Evolutionary conservation across 1,140 invertebrate species (phyloP).

Genomic region (Babylonia areolata): DNA sequence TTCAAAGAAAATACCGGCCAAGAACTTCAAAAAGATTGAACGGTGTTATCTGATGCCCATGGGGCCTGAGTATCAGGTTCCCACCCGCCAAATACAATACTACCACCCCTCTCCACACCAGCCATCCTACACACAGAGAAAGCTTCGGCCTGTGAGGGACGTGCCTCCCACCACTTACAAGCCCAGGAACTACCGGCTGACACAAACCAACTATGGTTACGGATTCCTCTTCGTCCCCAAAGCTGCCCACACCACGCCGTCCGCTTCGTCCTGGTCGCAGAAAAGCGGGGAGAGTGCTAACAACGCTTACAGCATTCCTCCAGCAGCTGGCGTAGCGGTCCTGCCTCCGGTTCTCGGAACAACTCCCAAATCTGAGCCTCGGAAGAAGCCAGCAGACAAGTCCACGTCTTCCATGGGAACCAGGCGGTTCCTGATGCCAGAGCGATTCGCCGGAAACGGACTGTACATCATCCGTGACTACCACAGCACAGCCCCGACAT

Average conservation of each 20-base stretch:
- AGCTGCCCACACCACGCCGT: too few relatives aligned
- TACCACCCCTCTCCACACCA: not conserved
- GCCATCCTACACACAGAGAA: not conserved
- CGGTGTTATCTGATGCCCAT: not conserved
- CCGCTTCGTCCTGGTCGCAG: too few relatives aligned
- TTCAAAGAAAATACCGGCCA: not conserved
- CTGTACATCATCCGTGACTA: slow-evolving; percentile 10
- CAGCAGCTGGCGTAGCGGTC: slow-evolving; percentile 1
- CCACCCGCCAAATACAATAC: not conserved
- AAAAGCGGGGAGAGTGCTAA: not conserved
- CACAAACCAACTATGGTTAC: not conserved
- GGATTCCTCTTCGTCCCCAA: not conserved
- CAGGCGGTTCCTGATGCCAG: too few relatives aligned
- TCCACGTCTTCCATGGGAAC: too few relatives aligned
- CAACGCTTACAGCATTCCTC: not conserved
- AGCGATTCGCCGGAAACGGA: too few relatives aligned
- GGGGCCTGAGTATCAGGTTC: not conserved
- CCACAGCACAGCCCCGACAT: not conserved
- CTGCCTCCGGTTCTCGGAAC: slow-evolving; percentile 8
- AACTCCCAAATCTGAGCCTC: not conserved
- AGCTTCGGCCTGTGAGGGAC: not conserved
- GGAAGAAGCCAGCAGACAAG: too few relatives aligned
- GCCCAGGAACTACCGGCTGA: not conserved
- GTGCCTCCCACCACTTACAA: not conserved
- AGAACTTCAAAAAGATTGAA: not conserved